phyloP scores from a whole-genome alignment of 2,888 invertebrate genomes.

The Sinhomidia bicolor region DNA sequence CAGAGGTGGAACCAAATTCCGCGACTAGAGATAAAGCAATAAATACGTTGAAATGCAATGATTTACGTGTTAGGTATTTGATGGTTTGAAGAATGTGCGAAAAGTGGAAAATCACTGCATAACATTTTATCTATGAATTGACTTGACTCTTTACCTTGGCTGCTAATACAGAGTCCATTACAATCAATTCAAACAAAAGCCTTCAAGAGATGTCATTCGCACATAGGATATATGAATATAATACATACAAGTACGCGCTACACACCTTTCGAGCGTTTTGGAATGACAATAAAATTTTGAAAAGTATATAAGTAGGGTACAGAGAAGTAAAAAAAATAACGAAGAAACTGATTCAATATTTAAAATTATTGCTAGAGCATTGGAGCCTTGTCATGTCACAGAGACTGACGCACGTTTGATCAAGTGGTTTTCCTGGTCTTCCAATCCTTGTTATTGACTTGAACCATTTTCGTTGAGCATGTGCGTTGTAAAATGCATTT shows the following conservation, averaged over 20 bases:
- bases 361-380: constrained; percentile 6
- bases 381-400: constrained; percentile 27
- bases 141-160: not conserved
- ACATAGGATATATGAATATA: too few relatives aligned
- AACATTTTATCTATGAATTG: not conserved
- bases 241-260: not conserved
- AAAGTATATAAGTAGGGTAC: not conserved
- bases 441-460: constrained; percentile 9
- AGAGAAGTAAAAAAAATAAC: not conserved
- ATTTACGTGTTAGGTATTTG: not conserved
- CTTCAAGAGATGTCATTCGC: too few relatives aligned
- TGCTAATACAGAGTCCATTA: not conserved
- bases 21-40: constrained; percentile 11
- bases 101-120: constrained; percentile 21
- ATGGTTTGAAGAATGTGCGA: not conserved
- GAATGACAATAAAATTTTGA: not conserved
- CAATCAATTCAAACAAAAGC: not conserved
- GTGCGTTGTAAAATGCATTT: constrained; percentile 26
- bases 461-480: not conserved
- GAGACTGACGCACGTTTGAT: constrained; percentile 10
- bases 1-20: constrained; percentile 1
- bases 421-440: constrained; percentile 44
- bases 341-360: constrained; percentile 36
- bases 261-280: not conserved
- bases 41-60: not conserved